Evolutionary conservation across 1,140 invertebrate genomes (phyloP).

Genomic region (Sminthurides bifidus): DNA sequence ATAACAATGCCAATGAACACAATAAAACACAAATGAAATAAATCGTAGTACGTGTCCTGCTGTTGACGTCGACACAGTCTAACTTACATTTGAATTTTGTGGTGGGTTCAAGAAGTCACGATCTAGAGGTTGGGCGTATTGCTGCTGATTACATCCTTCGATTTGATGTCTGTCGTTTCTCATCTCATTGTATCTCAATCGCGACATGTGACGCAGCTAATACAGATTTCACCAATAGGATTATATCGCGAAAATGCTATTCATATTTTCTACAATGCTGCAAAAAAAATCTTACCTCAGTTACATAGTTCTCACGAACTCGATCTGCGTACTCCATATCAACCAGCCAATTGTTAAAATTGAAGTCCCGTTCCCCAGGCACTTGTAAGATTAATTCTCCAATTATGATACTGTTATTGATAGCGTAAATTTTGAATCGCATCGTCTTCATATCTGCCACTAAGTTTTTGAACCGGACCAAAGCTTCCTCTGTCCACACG

Average conservation of each 20-base stretch:
- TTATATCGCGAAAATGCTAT: too few relatives aligned
- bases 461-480: slow-evolving; percentile 4
- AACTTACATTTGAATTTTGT: slow-evolving; percentile 1
- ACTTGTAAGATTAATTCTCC: slow-evolving; percentile 13
- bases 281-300: slow-evolving; percentile 43
- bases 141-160: slow-evolving; percentile 10
- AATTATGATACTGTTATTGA: slow-evolving; percentile 53
- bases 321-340: slow-evolving; percentile 50
- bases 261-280: too few relatives aligned
- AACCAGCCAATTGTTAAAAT: slow-evolving; percentile 48
- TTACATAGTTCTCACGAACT: slow-evolving; percentile 60
- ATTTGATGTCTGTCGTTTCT: slow-evolving; percentile 8
- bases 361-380: slow-evolving; percentile 31
- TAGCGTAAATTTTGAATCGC: slow-evolving; percentile 56
- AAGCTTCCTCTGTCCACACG: slow-evolving; percentile 14
- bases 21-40: not conserved
- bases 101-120: slow-evolving; percentile 14
- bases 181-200: slow-evolving; percentile 4
- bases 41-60: not conserved
- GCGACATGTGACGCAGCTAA: too few relatives aligned
- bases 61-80: not conserved
- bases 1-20: not conserved
- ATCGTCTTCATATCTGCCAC: not conserved
- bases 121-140: slow-evolving; percentile 8
- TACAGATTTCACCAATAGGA: too few relatives aligned